Evolutionary conservation across 2,797 vertebrate species (phyloP).

Genomic region (Tapera naevia): DNA sequence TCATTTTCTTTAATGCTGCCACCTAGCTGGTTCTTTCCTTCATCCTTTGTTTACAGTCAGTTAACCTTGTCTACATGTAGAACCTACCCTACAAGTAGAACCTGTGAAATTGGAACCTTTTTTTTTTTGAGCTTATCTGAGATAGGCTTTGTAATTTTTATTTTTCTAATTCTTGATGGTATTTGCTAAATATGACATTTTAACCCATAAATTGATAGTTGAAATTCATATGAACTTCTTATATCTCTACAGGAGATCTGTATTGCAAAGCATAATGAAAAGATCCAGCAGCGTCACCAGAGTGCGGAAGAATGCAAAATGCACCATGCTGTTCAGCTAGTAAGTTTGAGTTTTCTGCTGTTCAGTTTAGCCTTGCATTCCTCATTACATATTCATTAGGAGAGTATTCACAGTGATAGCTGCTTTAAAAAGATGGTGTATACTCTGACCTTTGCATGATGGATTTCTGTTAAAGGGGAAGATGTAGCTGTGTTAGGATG

Average conservation of each 20-base stretch:
- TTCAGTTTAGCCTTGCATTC: background rate
- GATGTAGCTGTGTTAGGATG: background rate
- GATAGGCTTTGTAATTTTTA: background rate
- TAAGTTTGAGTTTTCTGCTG: slow-evolving; percentile 68
- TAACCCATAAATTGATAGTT: background rate
- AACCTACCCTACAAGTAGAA: background rate
- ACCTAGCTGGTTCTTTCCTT: background rate
- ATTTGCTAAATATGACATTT: background rate
- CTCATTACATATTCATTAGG: background rate
- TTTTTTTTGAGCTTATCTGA: background rate
- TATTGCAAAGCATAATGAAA: slow-evolving; percentile 92
- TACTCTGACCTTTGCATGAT: background rate
- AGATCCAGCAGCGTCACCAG: slow-evolving; percentile 84
- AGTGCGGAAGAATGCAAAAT: slow-evolving; percentile 71
- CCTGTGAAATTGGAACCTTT: background rate
- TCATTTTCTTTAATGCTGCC: background rate
- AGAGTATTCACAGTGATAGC: background rate
- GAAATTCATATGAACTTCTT: background rate
- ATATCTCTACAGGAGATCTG: slow-evolving; percentile 88
- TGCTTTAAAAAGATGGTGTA: background rate
- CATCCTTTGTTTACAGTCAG: background rate
- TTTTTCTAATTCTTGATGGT: background rate
- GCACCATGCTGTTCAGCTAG: slow-evolving; percentile 78
- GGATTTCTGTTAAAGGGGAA: background rate
- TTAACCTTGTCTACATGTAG: background rate